Evolutionary conservation across 2,797 vertebrate genomes (phyloP), one percentile per base, ranked within the genome.

Genomic region (Pelobates cultripes): DNA sequence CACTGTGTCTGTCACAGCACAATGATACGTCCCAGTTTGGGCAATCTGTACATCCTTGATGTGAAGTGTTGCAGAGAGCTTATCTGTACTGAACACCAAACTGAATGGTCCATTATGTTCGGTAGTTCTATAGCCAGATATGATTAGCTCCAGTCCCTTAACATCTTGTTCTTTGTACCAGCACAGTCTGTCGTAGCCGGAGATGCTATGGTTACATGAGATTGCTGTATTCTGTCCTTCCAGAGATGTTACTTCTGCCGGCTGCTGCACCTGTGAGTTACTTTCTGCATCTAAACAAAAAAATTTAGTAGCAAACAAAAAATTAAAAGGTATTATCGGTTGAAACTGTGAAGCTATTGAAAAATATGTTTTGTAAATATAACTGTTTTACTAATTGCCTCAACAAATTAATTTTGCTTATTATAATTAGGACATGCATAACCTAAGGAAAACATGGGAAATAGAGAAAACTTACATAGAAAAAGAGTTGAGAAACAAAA

Each of bases 21-120:
- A 88, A 73, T 75, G 84, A 51, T 85, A 87, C 40, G 82, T 0
- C 0, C 77, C 85, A 0, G 75, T 77, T 28, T 87, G 85, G 41
- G 43, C 7, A 1, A 73, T 43, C 14, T 79, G 57, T 13, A 64
- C 57, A 47, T 72, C 9, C 14, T 5, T n/a, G 43, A 79, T 79
- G 4, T n/a, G 42, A 10, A 79, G 57, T 7, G 14, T 73, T 1
- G 60, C 14, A 0, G 10, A 61, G 9, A 79, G 41, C 51, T 17
- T 69, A n/a, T 51, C 47, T 5, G 45, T 57, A 43, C 9, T 61
- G 4, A 81, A 9, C 10, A 51, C 47, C 72, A 81, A 60, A 6
- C 10, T 41, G 8, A 75, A 81, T 4, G 15, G 64, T 17, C 55
- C 79, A 7, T 40, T 61, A 1, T 61, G 4, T 7, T 45, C 51